Conservation (phyloP, 1,140 invertebrate genomes). For the Oscheius sp. region DNA sequence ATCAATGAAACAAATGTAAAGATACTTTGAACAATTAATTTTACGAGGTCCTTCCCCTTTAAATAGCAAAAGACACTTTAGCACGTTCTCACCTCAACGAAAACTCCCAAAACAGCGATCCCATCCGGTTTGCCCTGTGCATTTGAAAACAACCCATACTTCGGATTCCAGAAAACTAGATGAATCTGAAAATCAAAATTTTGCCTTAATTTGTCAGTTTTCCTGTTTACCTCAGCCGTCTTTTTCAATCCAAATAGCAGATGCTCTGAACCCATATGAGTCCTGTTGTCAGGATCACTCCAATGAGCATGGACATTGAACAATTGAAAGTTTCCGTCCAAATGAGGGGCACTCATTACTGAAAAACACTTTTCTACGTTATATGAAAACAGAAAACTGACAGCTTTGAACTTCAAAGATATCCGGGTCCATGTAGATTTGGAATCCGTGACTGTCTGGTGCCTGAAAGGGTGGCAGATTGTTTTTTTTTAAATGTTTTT, state of each 20-base stretch:
- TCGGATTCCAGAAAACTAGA: neutral
- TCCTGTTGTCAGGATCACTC: neutral
- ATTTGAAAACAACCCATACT: neutral
- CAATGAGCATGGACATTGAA: constrained; percentile 9
- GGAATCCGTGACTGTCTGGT: constrained; percentile 1
- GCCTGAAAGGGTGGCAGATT: too few relatives aligned
- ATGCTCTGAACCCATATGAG: neutral
- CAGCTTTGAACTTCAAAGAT: neutral
- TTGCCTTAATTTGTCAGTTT: neutral
- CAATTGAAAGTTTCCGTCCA: constrained; percentile 2
- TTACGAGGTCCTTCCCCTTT: too few relatives aligned
- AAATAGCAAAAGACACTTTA: too few relatives aligned
- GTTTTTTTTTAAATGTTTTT: too few relatives aligned
- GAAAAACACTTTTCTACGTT: neutral
- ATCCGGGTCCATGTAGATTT: constrained; percentile 1
- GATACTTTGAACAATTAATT: too few relatives aligned
- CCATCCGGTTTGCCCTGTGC: neutral
- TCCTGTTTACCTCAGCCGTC: neutral
- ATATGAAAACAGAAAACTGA: neutral
- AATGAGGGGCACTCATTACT: neutral
- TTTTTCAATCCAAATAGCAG: neutral
- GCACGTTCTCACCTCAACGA: too few relatives aligned
- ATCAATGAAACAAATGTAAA: too few relatives aligned
- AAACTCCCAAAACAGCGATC: neutral
- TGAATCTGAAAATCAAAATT: neutral